Base-by-base conservation (phyloP, 2,113 vertebrate species). In the Gopherus evgoodei region DNA sequence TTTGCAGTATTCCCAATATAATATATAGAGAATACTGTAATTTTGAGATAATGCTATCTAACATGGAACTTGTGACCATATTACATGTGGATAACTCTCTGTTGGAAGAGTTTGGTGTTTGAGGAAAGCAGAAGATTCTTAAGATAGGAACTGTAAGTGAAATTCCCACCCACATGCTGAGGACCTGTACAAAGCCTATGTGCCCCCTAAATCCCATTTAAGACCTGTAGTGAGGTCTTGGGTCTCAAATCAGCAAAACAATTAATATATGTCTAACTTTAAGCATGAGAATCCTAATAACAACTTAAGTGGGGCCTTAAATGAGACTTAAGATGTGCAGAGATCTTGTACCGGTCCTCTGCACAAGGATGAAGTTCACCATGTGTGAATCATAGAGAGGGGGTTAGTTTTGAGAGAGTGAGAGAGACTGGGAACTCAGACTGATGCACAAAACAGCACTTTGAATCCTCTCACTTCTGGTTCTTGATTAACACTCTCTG, bases 301-400 rank as follows among this genome's bases (percentile, higher is more conserved):
- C 24, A 9, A 83, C 25, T 78, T 16, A n/a, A 44, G 50, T 8
- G n/a, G 22, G 50, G 22, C n/a, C 2, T n/a, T 47, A n/a, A 25
- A 9, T 22, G 35, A 91, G 31, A 52, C 16, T 14, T 35, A 50
- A 93, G 29, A 2, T 24, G 5, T 9, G 38, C 88, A 27, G 22
- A 92, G 47, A 22, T 22, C 14, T 81, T 83, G 25, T 4, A 38
- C 8, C 16, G 8, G 19, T 1, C 21, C 42, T 94, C 62, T 53
- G 57, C 82, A 54, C n/a, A 22, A 14, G 42, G 87, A 89, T 81
- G 5, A 7, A 53, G 57, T 57, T 81, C 35, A 22, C 14, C 84
- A 44, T 7, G 2, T 12, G 2, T 76, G 5, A 35, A 24, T 42
- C 12, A 25, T 16, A 53, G 83, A 86, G 14, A 81, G 0, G 0